These are phyloP conservation scores for Uloborus diversus DNA, from an alignment of 1,140 invertebrate genomes.

Conservation along the genomic window DNA sequence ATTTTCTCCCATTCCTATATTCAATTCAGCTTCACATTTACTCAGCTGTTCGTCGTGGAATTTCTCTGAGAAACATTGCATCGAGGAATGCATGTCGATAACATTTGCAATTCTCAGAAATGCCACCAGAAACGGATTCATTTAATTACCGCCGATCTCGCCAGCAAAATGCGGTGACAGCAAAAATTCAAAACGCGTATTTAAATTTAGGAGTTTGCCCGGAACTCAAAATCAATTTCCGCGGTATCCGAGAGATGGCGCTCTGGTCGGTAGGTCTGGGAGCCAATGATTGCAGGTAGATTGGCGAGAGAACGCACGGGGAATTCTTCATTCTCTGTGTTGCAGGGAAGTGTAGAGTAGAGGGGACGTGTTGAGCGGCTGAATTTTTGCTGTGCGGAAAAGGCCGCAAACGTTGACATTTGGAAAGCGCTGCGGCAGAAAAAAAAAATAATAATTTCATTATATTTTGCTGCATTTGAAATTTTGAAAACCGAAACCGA, in stretches of 20 bases:
- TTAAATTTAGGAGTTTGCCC: background rate
- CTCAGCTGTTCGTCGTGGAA: too few species aligned
- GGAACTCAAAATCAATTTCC: background rate
- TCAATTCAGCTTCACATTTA: too few species aligned
- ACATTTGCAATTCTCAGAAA: background rate
- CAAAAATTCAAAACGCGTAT: background rate
- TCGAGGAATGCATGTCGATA: too few species aligned
- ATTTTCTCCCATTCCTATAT: too few species aligned
- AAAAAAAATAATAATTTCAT: too few species aligned
- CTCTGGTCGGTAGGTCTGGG: background rate
- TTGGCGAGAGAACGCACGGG: too few species aligned
- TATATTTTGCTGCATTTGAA: too few species aligned
- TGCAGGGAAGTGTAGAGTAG: background rate
- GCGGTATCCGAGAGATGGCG: background rate
- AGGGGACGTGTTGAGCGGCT: too few species aligned
- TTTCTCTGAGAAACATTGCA: background rate
- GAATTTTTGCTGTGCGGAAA: too few species aligned
- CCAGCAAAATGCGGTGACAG: background rate
- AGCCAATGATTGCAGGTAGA: background rate
- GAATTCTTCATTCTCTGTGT: background rate
- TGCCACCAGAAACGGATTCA: background rate
- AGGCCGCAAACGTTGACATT: too few species aligned
- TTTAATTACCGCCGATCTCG: background rate
- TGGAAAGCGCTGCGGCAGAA: too few species aligned
- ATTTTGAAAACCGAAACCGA: too few species aligned